Conservation (phyloP, 1,140 invertebrate genomes). For the Littorina saxatilis region DNA sequence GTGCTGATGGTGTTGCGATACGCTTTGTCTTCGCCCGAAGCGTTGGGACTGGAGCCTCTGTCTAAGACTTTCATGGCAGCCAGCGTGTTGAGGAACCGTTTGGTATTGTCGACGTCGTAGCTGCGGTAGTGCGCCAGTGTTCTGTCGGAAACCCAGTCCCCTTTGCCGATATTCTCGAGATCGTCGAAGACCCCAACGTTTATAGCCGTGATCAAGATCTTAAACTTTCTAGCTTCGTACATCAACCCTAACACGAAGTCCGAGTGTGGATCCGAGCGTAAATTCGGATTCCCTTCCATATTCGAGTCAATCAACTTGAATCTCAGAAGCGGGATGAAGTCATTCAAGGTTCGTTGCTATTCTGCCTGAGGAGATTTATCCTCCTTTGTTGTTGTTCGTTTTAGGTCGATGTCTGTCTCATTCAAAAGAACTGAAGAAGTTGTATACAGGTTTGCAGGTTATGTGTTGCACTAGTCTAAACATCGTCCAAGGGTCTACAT, state of each 20-base stretch:
- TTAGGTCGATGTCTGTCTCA: no score
- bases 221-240: neutral
- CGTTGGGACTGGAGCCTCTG: neutral
- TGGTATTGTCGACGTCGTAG: neutral
- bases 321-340: no score
- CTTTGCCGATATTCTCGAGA: neutral
- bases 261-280: neutral
- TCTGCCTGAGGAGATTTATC: no score
- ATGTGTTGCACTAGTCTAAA: no score
- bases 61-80: neutral
- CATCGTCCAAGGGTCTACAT: no score
- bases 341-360: no score
- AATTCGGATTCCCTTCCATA: neutral
- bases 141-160: constrained; percentile 3
- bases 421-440: no score
- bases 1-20: constrained; percentile 1
- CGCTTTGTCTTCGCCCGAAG: neutral
- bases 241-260: neutral
- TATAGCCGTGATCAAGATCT: neutral
- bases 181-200: neutral
- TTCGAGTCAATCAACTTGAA: no score
- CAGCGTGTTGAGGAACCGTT: neutral
- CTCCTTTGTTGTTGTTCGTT: no score
- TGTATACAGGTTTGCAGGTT: no score
- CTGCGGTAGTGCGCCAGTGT: neutral